Base-by-base conservation (phyloP, 2,888 invertebrate species). In the Ptilodon capucinus region DNA sequence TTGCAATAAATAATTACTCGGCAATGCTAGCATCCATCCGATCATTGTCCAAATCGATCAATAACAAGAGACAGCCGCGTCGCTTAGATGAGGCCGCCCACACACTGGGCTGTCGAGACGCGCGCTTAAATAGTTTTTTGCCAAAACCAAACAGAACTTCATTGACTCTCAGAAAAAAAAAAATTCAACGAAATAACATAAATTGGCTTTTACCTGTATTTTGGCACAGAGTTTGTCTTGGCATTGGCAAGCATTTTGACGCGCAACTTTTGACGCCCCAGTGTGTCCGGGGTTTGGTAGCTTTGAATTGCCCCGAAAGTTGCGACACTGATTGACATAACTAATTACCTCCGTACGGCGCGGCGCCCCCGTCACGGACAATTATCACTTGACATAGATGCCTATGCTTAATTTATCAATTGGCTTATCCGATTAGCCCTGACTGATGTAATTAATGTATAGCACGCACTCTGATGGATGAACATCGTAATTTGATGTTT, bases 361-460 rank as follows among this genome's bases (percentile, higher is more conserved):
- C 38, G 38, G 16, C 38, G 38, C 18, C 19, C 11, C 40, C 40
- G 25, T 40, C 40, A 25, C 25, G 40, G 40, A 11, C 25, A 57
- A 65, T 64, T 60, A 57, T 58, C 60, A 57, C 58, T 65, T 60
- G 66, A 60, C 66, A 65, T 44, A 65, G 44, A 54, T 56, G 46
- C 42, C 14, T 46, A 38, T 42, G 54, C 18, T 48, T 49, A 55
- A 56, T 58, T 65, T 65, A 64, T 63, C 72, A 60, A 60, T 63
- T 62, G 66, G 60, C 46, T 60, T 49, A 62, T 60, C 49, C 59
- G 70, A 74, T 76, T 68, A 74, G 54, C 57, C 59, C 44, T 44
- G 46, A 47, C 59, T 65, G 53, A 51, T 50, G 64, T 65, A 71
- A 74, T 77, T 73, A 70, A 68, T 64, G 56, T 46, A 60, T 48